Conservation (phyloP, 2,888 invertebrate genomes). For the Sclerodermus sp. region DNA sequence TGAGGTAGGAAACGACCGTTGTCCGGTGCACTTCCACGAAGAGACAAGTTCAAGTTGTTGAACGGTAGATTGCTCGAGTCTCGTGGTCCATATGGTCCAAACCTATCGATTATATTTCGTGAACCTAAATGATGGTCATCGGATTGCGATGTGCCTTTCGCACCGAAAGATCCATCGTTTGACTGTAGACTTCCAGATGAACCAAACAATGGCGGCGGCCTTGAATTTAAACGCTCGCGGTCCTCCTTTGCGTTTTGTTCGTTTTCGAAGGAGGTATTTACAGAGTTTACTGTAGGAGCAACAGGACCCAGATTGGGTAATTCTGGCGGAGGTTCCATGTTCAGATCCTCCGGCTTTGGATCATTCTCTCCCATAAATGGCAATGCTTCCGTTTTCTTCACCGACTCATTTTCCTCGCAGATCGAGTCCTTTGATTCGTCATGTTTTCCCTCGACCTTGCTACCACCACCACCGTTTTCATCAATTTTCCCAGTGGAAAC, state of each 20-base stretch:
- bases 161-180: conserved; percentile 1
- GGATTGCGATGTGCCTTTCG: conserved; percentile 4
- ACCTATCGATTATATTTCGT: conserved; percentile 12
- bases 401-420: background rate
- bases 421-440: background rate
- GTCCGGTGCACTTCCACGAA: too few species aligned
- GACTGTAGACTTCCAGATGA: too few species aligned
- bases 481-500: background rate
- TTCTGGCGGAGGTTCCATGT: conserved; percentile 52
- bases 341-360: conserved; percentile 49
- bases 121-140: conserved; percentile 21
- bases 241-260: too few species aligned
- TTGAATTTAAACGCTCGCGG: too few species aligned
- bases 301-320: conserved; percentile 46
- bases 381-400: conserved; percentile 37
- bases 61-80: conserved; percentile 13
- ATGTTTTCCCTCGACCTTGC: background rate
- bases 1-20: conserved; percentile 10
- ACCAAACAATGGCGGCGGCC: too few species aligned
- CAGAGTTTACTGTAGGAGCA: too few species aligned
- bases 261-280: too few species aligned
- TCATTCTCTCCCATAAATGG: conserved; percentile 53
- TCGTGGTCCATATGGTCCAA: conserved; percentile 14
- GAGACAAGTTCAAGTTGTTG: background rate
- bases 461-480: too few species aligned